phyloP scores from a whole-genome alignment of 92 coral and sea anemone genomes.

The Pocillopora meandrina region DNA sequence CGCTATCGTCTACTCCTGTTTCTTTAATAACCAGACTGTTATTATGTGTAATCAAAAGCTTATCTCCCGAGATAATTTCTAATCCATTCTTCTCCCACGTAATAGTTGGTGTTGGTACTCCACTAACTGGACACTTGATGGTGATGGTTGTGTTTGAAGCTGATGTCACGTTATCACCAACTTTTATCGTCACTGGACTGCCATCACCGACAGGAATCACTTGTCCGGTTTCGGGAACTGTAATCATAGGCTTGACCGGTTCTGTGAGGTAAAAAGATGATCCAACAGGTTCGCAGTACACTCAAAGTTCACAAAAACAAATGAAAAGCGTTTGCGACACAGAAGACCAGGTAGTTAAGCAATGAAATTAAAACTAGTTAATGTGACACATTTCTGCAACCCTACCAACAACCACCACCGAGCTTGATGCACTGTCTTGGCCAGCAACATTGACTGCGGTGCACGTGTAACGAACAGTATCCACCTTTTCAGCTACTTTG shows the following conservation, averaged over 20 bases:
- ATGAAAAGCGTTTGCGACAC: background rate
- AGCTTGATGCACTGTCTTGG: slow-evolving; percentile 48
- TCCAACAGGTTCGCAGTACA: background rate
- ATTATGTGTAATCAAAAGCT: background rate
- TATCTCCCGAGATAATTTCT: background rate
- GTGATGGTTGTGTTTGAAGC: slow-evolving; percentile 46
- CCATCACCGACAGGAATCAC: slow-evolving; percentile 45
- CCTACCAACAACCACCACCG: slow-evolving; percentile 56
- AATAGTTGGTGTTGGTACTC: slow-evolving; percentile 54
- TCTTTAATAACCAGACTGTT: background rate
- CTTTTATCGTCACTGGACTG: slow-evolving; percentile 42
- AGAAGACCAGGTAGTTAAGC: background rate
- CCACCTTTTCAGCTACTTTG: slow-evolving; percentile 27
- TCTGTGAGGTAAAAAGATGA: background rate
- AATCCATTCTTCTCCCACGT: slow-evolving; percentile 50
- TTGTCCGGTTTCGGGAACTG: background rate
- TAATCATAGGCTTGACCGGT: background rate
- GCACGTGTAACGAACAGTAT: slow-evolving; percentile 60
- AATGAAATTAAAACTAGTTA: background rate
- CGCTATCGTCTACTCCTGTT: background rate
- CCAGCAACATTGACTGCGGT: slow-evolving; percentile 59
- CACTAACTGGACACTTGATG: slow-evolving; percentile 61
- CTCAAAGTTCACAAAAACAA: too few species aligned
- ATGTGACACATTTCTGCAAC: background rate
- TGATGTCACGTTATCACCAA: slow-evolving; percentile 61